A percentile compares a stretch with the other conserved stretches of the same genome.
phyloP scores from a whole-genome alignment of 1,140 invertebrate genomes.

The Mesaphorura yosii region DNA sequence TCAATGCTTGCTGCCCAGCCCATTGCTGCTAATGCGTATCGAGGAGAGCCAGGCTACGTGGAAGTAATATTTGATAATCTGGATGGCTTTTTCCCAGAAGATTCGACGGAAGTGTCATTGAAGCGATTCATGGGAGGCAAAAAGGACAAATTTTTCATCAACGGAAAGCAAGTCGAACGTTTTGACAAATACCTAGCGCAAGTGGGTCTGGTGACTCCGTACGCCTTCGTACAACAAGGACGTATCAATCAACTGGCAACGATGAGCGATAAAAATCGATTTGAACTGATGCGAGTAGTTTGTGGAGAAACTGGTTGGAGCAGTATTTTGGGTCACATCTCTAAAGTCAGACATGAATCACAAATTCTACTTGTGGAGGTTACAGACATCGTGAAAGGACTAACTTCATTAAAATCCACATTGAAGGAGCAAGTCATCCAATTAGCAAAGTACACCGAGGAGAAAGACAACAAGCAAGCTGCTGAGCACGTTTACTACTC shows the following conservation, averaged over 20 bases:
- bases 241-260: constrained; percentile 7
- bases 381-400: neutral
- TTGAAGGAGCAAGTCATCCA: neutral
- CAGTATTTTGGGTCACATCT: too few species aligned
- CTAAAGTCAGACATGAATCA: too few species aligned
- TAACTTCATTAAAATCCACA: neutral
- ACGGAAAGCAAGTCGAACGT: constrained; percentile 7
- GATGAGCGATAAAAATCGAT: constrained; percentile 8
- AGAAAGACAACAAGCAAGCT: neutral
- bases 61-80: constrained; percentile 23
- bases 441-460: neutral
- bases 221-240: constrained; percentile 21
- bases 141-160: constrained; percentile 15
- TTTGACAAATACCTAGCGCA: constrained; percentile 8
- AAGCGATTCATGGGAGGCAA: constrained; percentile 9
- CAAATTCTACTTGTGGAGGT: neutral
- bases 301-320: too few species aligned
- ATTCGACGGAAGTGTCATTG: constrained; percentile 10
- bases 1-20: neutral
- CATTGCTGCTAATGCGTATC: neutral
- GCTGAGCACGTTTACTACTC: too few species aligned
- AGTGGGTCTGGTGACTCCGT: constrained; percentile 20
- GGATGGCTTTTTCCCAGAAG: constrained; percentile 15
- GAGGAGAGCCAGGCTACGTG: constrained; percentile 11
- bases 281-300: constrained; percentile 11